Base-by-base conservation (phyloP, 2,797 vertebrate species). In the Eremophila alpestris region DNA sequence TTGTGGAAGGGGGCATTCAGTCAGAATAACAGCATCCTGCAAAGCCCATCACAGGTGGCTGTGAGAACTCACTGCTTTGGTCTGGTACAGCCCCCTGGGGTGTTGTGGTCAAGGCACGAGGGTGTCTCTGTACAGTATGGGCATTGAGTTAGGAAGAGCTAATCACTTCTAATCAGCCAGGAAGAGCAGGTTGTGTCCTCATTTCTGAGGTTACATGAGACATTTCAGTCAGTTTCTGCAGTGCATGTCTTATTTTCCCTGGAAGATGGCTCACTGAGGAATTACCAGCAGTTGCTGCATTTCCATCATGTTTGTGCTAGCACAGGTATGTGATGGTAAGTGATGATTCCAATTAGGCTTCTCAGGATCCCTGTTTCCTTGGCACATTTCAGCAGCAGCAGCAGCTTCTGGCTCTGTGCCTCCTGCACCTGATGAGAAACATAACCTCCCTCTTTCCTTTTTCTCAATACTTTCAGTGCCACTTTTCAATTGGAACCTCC, bases 41-140 rank as follows among this genome's bases (percentile, higher is more conserved):
- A 49, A 27, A 79, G 45, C 0, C 0, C 30, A 7, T 45, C 16
- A 10, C 34, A 36, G 24, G 21, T 46, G 56, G 22, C 59, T 69
- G 36, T 17, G 48, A 49, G 58, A 60, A 10, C 52, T 65, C 55
- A 23, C 30, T 2, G 2, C 6, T 73, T 80, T 64, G 10, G 22
- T 48, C 52, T 73, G 55, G 16, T 12, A 10, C 13, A 45, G 14
- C n/a, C 46, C 76, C 32, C 5, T 1, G 13, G 32, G 40, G n/a
- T 46, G 10, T 10, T n/a, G 34, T 64, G 41, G 16, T 51, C 1
- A 2, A 62, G 59, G 46, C 38, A 43, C 0, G 0, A 55, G 46
- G 29, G 7, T 30, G 21, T 43, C 64, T 54, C 4, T 82, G 68
- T 87, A 27, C 29, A 32, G 16, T 21, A 2, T 20, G 4, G 15